Evolutionary conservation across 2,888 invertebrate genomes (phyloP).

Genomic region (Pelosia muscerda): DNA sequence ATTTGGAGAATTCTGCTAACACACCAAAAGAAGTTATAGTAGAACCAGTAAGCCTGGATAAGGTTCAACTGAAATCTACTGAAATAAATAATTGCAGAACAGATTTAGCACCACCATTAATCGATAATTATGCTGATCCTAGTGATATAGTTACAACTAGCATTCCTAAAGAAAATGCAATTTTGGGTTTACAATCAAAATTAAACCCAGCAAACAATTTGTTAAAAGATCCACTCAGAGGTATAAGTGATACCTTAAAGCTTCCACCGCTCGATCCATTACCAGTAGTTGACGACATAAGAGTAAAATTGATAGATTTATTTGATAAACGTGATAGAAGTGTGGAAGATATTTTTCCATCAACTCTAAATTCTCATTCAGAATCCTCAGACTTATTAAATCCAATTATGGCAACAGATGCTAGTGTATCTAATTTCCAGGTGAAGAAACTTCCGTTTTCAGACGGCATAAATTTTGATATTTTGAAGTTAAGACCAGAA

Average conservation of each 20-base stretch:
- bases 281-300: conserved; percentile 58
- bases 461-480: conserved; percentile 59
- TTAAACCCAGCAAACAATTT: conserved; percentile 42
- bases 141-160: conserved; percentile 59
- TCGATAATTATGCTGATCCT: conserved; percentile 61
- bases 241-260: conserved; percentile 44
- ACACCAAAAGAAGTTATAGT: conserved; percentile 11
- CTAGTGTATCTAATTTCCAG: conserved; percentile 50
- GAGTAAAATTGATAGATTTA: conserved; percentile 51
- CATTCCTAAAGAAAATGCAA: conserved; percentile 37
- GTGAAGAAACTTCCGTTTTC: conserved; percentile 47
- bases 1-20: conserved; percentile 24
- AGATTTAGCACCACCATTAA: conserved; percentile 13
- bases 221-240: conserved; percentile 29
- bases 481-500: conserved; percentile 58
- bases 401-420: conserved; percentile 53
- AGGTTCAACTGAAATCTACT: neutral
- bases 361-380: conserved; percentile 36
- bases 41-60: conserved; percentile 8
- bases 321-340: conserved; percentile 43
- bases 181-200: conserved; percentile 34
- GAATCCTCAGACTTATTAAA: conserved; percentile 39
- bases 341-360: conserved; percentile 31
- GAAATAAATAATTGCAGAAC: conserved; percentile 22
- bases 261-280: conserved; percentile 30